phyloP scores from a whole-genome alignment of 2,888 invertebrate species.

The Yponomeuta evonymella region DNA sequence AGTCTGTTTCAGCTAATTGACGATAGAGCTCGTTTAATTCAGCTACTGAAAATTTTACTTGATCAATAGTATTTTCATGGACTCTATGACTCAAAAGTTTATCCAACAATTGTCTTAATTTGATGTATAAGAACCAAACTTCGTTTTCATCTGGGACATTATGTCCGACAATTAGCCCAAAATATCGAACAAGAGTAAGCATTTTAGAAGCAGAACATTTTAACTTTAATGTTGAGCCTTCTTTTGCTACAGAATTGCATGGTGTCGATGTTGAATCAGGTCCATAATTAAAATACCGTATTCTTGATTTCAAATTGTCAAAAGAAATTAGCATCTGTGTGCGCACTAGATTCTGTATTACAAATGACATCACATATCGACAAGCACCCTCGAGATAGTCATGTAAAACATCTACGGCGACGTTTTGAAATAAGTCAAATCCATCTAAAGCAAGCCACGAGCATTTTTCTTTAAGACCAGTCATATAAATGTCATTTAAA shows the following conservation, averaged over 20 bases:
- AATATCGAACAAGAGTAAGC: slow-evolving; percentile 23
- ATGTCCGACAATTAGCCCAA: slow-evolving; percentile 23
- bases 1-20: slow-evolving; percentile 4
- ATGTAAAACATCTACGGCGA: slow-evolving; percentile 19
- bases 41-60: slow-evolving; percentile 19
- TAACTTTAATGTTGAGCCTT: not conserved
- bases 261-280: slow-evolving; percentile 12
- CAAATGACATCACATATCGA: slow-evolving; percentile 19
- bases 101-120: slow-evolving; percentile 2
- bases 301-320: slow-evolving; percentile 10
- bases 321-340: slow-evolving; percentile 14
- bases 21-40: slow-evolving; percentile 22
- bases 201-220: slow-evolving; percentile 21
- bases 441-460: slow-evolving; percentile 18
- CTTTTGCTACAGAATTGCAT: not conserved
- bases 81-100: slow-evolving; percentile 17
- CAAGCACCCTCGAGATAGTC: slow-evolving; percentile 19
- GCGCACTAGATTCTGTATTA: slow-evolving; percentile 8
- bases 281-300: slow-evolving; percentile 15
- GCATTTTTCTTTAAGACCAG: slow-evolving; percentile 24
- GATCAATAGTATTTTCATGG: slow-evolving; percentile 16
- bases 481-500: not conserved
- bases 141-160: slow-evolving; percentile 22
- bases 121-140: slow-evolving; percentile 19
- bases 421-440: slow-evolving; percentile 21